Conservation (phyloP, 2,888 invertebrate species). For the Diachrysia chrysitis region DNA sequence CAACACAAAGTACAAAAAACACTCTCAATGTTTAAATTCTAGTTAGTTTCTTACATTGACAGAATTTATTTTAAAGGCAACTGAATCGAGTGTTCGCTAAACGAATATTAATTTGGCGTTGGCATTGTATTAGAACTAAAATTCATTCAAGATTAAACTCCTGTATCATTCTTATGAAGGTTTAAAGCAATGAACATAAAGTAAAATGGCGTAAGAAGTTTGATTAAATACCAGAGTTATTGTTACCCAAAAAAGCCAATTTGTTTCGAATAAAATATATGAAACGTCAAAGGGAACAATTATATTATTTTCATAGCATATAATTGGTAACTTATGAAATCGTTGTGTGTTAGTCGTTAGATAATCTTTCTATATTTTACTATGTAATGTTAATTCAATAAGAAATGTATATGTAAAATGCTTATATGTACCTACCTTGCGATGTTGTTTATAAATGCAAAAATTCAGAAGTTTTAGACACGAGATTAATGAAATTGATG, state of each 20-base stretch:
- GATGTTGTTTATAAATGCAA: neutral
- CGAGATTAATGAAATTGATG: neutral
- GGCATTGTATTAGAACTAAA: too few relatives aligned
- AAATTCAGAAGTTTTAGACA: neutral
- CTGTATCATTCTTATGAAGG: neutral
- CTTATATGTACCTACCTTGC: neutral
- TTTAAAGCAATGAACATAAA: neutral
- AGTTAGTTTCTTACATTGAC: too few relatives aligned
- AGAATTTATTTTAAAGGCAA: too few relatives aligned
- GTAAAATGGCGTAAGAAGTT: neutral
- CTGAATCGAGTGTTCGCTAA: too few relatives aligned
- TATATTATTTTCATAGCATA: constrained; percentile 54
- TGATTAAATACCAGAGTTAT: neutral
- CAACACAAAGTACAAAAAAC: too few relatives aligned
- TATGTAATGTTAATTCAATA: constrained; percentile 30
- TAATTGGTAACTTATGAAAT: constrained; percentile 68
- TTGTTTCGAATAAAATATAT: constrained; percentile 8
- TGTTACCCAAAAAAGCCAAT: neutral
- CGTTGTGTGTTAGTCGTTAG: constrained; percentile 61
- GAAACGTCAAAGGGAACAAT: constrained; percentile 64
- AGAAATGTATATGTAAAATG: constrained; percentile 1
- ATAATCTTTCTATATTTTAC: constrained; percentile 49
- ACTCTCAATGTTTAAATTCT: too few relatives aligned
- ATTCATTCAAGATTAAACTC: too few relatives aligned
- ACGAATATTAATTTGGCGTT: too few relatives aligned